Base-by-base conservation (phyloP, 1,140 invertebrate genomes). In the Drosophila sulfurigaster region DNA sequence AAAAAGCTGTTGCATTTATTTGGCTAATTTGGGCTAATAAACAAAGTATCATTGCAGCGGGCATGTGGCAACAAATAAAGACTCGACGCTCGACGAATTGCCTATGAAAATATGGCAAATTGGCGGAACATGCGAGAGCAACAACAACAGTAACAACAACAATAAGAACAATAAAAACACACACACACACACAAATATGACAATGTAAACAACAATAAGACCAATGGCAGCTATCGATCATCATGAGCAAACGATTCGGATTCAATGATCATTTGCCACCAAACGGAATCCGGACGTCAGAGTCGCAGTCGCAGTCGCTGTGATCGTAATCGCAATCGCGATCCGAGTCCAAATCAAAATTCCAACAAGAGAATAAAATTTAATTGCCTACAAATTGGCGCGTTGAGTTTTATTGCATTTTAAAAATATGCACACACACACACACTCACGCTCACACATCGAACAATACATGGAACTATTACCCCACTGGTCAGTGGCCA, bases 351-450 rank as follows among this genome's bases (percentile, higher is more conserved):
- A 49, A 69, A 65, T 69, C 72, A 63, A 78, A 89, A 89, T 88
- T 88, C 83, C 78, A 43, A 58, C 8, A 62, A 45, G 68, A 67
- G 78, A 63, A 81, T 85, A 60, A 75, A 89, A 89, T 81, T 88
- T 88, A 89, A 88, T 88, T 88, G 83, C 83, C 85, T 85, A 81
- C 85, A 85, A 88, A 83, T 88, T 89, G 83, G 85, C 85, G 85
- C 81, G 81, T 70, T 85, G 85, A 88, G 73, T 85, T 89, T 88
- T 83, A 88, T 89, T 75, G 75, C 81, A 83, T 73, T 81, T 89
- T 68, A 74, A 82, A 57, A 70, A 82, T 67, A 81, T 80, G 35
- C 25, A 63, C 16, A 56, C 8, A 56, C 52, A 7, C 11, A 35
- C 7, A 56, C 20, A 2, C 20, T 2, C 20, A 20, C 20, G 3